A percentile compares a stretch with the other conserved stretches of the same genome.
These are phyloP conservation scores for Arion vulgaris DNA, from an alignment of 1,140 invertebrate genomes.

Conservation along the genomic window DNA sequence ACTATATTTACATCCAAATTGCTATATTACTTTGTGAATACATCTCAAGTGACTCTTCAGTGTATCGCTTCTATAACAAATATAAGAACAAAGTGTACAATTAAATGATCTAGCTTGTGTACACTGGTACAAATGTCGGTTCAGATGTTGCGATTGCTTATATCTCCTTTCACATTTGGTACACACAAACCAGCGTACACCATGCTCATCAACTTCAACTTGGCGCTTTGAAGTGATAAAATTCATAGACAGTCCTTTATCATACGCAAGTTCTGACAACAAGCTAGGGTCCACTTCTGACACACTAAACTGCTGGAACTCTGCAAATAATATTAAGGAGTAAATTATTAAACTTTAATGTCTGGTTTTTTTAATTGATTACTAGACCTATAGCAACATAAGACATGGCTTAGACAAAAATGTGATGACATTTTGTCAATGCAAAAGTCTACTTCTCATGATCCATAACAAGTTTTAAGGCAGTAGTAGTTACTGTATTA, in stretches of 20 bases:
- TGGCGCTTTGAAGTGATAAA: constrained; percentile 3
- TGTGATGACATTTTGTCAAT: too few relatives aligned
- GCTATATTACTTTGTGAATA: background rate
- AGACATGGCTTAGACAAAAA: background rate
- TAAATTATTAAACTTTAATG: background rate
- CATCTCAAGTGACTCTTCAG: background rate
- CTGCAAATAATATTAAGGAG: constrained; percentile 6
- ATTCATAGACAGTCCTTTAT: constrained; percentile 3
- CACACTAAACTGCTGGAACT: constrained; percentile 13
- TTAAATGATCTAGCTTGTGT: background rate
- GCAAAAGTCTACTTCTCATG: too few relatives aligned
- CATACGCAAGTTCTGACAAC: constrained; percentile 6
- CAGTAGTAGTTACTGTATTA: too few relatives aligned
- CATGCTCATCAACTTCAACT: constrained; percentile 4
- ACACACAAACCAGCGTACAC: constrained; percentile 5
- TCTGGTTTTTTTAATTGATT: background rate
- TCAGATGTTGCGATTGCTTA: constrained; percentile 4
- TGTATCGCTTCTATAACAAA: background rate
- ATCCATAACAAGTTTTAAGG: too few relatives aligned
- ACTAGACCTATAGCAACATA: background rate
- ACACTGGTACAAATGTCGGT: background rate
- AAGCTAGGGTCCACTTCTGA: constrained; percentile 11
- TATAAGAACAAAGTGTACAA: background rate
- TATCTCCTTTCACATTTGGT: background rate
- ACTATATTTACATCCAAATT: background rate